A percentile compares a stretch with the other conserved stretches of the same genome.
These are phyloP conservation scores for Apis dorsata DNA, from an alignment of 1,140 invertebrate genomes.

Conservation along the genomic window DNA sequence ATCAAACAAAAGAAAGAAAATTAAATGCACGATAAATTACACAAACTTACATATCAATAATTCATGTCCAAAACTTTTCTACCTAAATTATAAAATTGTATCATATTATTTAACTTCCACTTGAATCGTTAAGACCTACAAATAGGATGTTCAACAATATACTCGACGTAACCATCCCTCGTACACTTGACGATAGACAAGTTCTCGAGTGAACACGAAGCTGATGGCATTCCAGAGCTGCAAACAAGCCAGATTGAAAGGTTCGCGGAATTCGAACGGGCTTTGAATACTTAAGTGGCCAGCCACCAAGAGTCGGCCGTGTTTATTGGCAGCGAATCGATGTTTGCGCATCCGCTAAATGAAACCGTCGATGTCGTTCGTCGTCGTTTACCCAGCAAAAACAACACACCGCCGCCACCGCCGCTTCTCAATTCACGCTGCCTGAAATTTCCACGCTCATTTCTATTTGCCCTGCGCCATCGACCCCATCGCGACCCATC, in stretches of 20 bases:
- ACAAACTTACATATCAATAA: too few relatives aligned
- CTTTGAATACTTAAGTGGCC: constrained; percentile 57
- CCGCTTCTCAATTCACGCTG: constrained; percentile 38
- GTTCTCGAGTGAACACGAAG: not conserved
- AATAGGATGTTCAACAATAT: too few relatives aligned
- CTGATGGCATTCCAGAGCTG: not conserved
- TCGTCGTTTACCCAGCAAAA: constrained; percentile 53
- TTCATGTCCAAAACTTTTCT: too few relatives aligned
- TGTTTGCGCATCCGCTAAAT: constrained; percentile 66
- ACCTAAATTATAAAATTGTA: too few relatives aligned
- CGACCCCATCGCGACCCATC: not conserved
- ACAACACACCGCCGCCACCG: constrained; percentile 37
- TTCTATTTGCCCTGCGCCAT: constrained; percentile 1
- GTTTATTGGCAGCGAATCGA: constrained; percentile 61
- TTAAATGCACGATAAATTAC: too few relatives aligned
- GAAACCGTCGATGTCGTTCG: constrained; percentile 51
- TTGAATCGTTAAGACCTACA: too few relatives aligned
- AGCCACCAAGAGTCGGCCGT: constrained; percentile 28
- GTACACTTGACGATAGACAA: constrained; percentile 14
- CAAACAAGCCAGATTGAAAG: constrained; percentile 25
- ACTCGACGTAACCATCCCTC: not conserved
- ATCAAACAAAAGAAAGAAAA: too few relatives aligned
- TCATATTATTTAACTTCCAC: too few relatives aligned
- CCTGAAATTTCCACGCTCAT: constrained; percentile 46
- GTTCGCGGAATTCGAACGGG: constrained; percentile 42